Conservation (phyloP, 2,888 invertebrate genomes). For the Caenorhabditis sp. region DNA sequence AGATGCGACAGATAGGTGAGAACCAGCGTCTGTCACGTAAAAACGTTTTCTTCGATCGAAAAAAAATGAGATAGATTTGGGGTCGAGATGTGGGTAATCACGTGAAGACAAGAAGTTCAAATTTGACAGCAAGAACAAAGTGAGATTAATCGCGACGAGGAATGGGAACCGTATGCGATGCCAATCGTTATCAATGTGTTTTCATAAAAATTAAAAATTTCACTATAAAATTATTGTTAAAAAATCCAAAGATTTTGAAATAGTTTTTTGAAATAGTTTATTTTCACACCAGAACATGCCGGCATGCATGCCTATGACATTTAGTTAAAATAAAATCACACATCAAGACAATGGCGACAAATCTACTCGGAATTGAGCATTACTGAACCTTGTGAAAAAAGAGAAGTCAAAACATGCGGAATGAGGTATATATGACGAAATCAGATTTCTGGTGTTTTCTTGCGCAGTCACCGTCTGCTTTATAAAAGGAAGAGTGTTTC, state of each 20-base stretch:
- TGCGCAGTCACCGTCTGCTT: slow-evolving; percentile 34
- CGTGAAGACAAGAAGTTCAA: slow-evolving; percentile 17
- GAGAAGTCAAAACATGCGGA: slow-evolving; percentile 3
- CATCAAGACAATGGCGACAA: too few species aligned
- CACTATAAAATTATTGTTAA: too few species aligned
- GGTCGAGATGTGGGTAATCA: slow-evolving; percentile 40
- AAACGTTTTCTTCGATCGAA: slow-evolving; percentile 18
- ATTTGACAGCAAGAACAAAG: neutral
- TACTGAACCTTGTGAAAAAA: neutral
- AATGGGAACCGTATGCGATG: slow-evolving; percentile 3
- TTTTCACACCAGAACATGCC: too few species aligned
- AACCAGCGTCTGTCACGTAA: slow-evolving; percentile 47
- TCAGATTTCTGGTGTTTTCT: slow-evolving; percentile 62
- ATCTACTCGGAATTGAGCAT: too few species aligned
- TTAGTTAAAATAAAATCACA: too few species aligned
- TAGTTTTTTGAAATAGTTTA: too few species aligned
- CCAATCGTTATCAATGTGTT: slow-evolving; percentile 3
- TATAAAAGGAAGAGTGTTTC: slow-evolving; percentile 43
- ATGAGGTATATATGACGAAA: slow-evolving; percentile 58
- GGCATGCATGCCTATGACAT: too few species aligned
- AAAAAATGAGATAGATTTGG: slow-evolving; percentile 23
- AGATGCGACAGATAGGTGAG: slow-evolving; percentile 24
- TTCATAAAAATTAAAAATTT: too few species aligned
- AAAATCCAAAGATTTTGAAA: too few species aligned
- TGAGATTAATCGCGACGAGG: slow-evolving; percentile 2